Conservation (phyloP, 2,888 invertebrate genomes). For the Mermis nigrescens region DNA sequence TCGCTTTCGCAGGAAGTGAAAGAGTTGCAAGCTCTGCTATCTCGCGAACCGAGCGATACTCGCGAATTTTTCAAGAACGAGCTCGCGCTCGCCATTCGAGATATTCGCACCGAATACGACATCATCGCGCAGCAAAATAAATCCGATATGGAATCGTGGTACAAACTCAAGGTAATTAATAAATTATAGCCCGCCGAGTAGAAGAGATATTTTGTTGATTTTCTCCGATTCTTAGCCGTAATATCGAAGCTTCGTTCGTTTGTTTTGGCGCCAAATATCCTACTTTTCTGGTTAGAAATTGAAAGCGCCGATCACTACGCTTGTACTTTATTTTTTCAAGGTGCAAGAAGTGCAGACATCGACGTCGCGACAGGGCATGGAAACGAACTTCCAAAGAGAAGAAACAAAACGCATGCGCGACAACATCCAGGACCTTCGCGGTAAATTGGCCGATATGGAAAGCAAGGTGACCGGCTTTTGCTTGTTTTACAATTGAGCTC, state of each 20-base stretch:
- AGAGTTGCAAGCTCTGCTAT: slow-evolving; percentile 37
- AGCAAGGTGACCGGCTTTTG: not conserved
- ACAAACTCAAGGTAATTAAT: slow-evolving; percentile 40
- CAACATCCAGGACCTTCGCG: not conserved
- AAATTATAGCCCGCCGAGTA: too few relatives aligned
- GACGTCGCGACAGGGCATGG: not conserved
- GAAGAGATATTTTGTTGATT: too few relatives aligned
- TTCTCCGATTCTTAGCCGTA: not conserved
- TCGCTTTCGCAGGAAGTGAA: slow-evolving; percentile 36
- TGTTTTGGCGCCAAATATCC: too few relatives aligned
- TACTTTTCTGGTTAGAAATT: too few relatives aligned
- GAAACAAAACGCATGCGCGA: slow-evolving; percentile 1
- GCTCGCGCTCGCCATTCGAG: slow-evolving; percentile 37
- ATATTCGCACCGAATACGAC: slow-evolving; percentile 40
- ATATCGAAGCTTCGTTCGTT: not conserved
- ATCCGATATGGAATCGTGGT: slow-evolving; percentile 38
- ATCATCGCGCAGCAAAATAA: slow-evolving; percentile 35
- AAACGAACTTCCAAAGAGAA: slow-evolving; percentile 1
- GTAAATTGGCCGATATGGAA: slow-evolving; percentile 7
- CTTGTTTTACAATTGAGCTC: too few relatives aligned
- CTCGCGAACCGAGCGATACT: slow-evolving; percentile 40
- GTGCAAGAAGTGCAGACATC: slow-evolving; percentile 7
- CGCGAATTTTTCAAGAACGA: slow-evolving; percentile 41
- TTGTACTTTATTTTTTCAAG: slow-evolving; percentile 1
- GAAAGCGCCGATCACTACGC: too few relatives aligned